Base-by-base conservation (phyloP, 1,140 invertebrate species). In the Solen grandis region DNA sequence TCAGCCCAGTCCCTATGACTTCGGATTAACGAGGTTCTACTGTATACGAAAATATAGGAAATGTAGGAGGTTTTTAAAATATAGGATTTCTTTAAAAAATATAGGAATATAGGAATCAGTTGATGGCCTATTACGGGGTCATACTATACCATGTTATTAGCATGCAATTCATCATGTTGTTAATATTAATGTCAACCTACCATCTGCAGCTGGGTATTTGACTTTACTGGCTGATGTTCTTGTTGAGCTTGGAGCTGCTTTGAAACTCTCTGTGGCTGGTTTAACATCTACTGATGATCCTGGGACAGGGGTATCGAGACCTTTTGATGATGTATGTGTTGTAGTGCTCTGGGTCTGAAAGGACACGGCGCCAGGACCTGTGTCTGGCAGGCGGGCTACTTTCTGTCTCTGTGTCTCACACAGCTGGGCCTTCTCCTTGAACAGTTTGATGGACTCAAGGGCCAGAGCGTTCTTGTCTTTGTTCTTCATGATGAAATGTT, bases 401-500 rank as follows among this genome's bases (percentile, higher is more conserved):
- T 88, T 88, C 19, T 75, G 84, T 10, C 85, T 86, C 27, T 86
- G 80, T 22, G 79, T 63, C 55, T 87, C 88, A 84, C 88, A 90
- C 3, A 90, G 72, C 36, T 55, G 55, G 22, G 96, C 97, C 90
- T 97, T 96, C 89, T 96, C 94, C 52, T 95, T 96, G 89, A 97
- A 97, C 59, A 98, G 93, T 86, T 96, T 95, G 78, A 98, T 95
- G 3, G 97, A 97, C 86, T 96, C 94, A 16, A 96, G 96, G 31
- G 97, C 97, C 65, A 97, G 96, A 93, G 97, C 95, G 94, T 98
- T 97, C n/a, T 81, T 80, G 59, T 86, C 80, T 27, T 83, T 59
- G 16, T 88, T 78, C 62, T 81, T 82, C 36, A 85, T 85, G 25
- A 50, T 35, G 70, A 92, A 92, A 5, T 59, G 33, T 2, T 75